These are phyloP conservation scores for Otus sunia DNA, from an alignment of 2,113 vertebrate genomes.

Conservation along the genomic window DNA sequence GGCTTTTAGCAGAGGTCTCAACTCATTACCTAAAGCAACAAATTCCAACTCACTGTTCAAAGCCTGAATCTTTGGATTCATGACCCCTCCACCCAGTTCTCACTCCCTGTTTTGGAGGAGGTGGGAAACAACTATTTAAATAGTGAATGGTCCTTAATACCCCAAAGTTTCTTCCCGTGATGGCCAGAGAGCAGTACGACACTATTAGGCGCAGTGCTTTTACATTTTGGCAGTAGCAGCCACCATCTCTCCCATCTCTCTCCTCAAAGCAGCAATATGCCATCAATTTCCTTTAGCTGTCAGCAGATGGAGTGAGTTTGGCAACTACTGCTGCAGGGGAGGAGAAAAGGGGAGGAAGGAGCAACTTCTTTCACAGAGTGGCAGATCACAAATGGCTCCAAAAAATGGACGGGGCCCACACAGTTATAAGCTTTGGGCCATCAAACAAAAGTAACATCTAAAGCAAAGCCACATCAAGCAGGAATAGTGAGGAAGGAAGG, in stretches of 20 bases:
- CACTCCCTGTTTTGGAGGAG: not conserved
- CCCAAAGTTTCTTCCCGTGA: not conserved
- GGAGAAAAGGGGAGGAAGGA: not conserved
- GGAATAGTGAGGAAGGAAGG: not conserved
- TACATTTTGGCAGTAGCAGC: not conserved
- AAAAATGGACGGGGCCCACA: not conserved
- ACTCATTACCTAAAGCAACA: not conserved
- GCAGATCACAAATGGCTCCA: not conserved
- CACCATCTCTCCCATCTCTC: not conserved
- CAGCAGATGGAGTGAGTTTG: not conserved
- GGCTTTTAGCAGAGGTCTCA: not conserved
- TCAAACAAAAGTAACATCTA: not conserved
- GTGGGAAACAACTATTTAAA: not conserved
- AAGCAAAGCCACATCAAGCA: not conserved
- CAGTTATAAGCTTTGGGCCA: not conserved
- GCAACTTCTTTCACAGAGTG: not conserved
- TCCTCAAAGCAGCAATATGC: not conserved
- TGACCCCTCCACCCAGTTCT: not conserved
- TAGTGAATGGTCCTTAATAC: not conserved
- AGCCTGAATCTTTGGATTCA: not conserved
- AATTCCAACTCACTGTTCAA: not conserved
- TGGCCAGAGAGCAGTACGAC: not conserved
- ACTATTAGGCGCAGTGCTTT: rapidly evolving
- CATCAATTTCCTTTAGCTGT: not conserved
- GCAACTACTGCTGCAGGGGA: not conserved